Conservation (phyloP, 1,140 invertebrate genomes). For the Leptinotarsa lineolata region DNA sequence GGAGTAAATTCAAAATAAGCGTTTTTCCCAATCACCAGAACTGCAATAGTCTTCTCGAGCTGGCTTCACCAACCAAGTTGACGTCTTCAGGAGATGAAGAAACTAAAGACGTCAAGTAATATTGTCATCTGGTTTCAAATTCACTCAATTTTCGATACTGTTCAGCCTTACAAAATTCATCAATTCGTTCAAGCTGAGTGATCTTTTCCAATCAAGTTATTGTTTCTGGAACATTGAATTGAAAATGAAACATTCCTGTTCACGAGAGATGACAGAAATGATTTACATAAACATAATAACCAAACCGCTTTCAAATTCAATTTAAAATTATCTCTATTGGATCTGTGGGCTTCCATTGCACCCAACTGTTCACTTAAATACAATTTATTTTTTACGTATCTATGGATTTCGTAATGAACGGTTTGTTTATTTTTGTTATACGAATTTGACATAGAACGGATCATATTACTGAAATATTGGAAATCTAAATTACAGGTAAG, state of each 20-base stretch:
- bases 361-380: not conserved
- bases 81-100: too few species aligned
- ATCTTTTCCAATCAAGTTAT: not conserved
- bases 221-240: not conserved
- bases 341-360: not conserved
- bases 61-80: too few species aligned
- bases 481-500: not conserved
- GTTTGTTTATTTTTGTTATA: not conserved
- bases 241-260: not conserved
- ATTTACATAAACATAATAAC: not conserved
- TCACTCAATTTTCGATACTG: too few species aligned
- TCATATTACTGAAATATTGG: not conserved
- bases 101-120: too few species aligned
- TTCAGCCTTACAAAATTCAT: too few species aligned
- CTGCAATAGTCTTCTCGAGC: too few species aligned
- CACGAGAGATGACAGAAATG: not conserved
- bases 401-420: not conserved
- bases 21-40: too few species aligned
- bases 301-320: not conserved
- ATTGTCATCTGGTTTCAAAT: too few species aligned
- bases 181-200: not conserved
- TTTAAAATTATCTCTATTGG: conserved; percentile 8
- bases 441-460: not conserved
- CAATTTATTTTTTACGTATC: not conserved
- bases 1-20: too few species aligned